Base-by-base conservation (phyloP, 2,797 vertebrate genomes). In the Pygocentrus nattereri region DNA sequence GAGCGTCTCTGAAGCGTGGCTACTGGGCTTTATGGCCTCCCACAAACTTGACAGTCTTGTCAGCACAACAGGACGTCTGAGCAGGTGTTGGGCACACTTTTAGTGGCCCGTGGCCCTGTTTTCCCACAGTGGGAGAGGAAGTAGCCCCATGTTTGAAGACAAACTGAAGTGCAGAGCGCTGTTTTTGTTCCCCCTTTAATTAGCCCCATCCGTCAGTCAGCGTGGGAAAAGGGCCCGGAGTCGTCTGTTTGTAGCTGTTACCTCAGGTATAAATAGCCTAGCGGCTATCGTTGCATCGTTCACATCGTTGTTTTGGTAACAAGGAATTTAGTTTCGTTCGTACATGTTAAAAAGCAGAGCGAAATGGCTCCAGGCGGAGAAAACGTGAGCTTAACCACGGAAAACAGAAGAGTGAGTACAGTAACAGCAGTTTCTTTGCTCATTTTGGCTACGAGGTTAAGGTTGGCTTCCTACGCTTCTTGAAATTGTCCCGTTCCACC, bases 61-160 rank as follows among this genome's bases (percentile, higher is more conserved):
- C 56, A 68, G 52, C 79, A 54, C 64, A 59, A 47, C 56, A 25
- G 27, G 44, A 52, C 11, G 58, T 64, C 59, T 75, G 11, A 73
- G 78, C 62, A 78, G 76, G 81, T 83, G 81, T 80, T 38, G 64
- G 85, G 80, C 86, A 88, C 87, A 80, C 88, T 81, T 82, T 78
- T 76, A 65, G 70, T 44, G 79, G 77, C 84, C 56, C 80, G 76
- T 85, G 86, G 83, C 82, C 31, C 71, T 81, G 70, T 83, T 81
- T 72, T 74, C 79, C 65, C 82, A 74, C 71, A 44, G 80, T 75
- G 62, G 64, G 59, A 83, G 74, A 87, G 84, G 88, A 86, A 85
- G 87, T 61, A 54, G 21, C 52, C 38, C 38, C 56, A 50, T 47
- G 76, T 56, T 65, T 58, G 74, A 68, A 77, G 76, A 62, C 62